Evolutionary conservation across 2,888 invertebrate genomes (phyloP).

Genomic region (Elmis aenea): DNA sequence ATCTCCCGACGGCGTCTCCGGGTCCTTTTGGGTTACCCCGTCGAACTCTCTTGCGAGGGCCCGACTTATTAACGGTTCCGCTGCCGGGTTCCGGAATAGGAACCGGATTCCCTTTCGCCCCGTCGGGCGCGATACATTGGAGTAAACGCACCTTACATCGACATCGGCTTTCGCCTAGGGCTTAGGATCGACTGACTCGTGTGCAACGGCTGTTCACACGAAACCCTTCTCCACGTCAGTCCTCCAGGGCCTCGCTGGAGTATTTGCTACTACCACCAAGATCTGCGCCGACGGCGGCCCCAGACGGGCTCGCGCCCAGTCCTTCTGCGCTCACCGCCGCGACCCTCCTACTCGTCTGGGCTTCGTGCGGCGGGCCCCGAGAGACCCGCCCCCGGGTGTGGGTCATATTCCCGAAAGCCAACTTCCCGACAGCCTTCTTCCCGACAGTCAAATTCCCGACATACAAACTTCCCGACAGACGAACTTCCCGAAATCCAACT

Average conservation of each 20-base stretch:
- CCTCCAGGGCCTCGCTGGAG: slow-evolving; percentile 58
- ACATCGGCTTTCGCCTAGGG: slow-evolving; percentile 51
- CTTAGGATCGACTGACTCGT: slow-evolving; percentile 57
- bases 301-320: slow-evolving; percentile 52
- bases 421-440: too few relatives aligned
- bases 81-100: too few relatives aligned
- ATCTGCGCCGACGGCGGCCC: slow-evolving; percentile 55
- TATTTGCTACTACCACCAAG: slow-evolving; percentile 66
- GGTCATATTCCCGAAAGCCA: too few relatives aligned
- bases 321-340: slow-evolving; percentile 57
- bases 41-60: too few relatives aligned
- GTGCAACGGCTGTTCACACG: slow-evolving; percentile 59
- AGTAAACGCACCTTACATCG: slow-evolving; percentile 33
- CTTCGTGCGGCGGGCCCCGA: slow-evolving; percentile 47
- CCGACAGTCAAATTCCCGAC: too few relatives aligned
- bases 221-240: slow-evolving; percentile 59
- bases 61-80: slow-evolving; percentile 48
- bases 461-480: too few relatives aligned
- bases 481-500: too few relatives aligned
- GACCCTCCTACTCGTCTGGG: slow-evolving; percentile 59
- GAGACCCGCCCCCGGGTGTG: too few relatives aligned
- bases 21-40: too few relatives aligned
- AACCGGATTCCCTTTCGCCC: slow-evolving; percentile 56
- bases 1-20: too few relatives aligned
- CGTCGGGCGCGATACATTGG: slow-evolving; percentile 42